A percentile compares a stretch with the other conserved stretches of the same genome.
Evolutionary conservation across 2,113 vertebrate species (phyloP).

Genomic region (Fulmarus glacialis): DNA sequence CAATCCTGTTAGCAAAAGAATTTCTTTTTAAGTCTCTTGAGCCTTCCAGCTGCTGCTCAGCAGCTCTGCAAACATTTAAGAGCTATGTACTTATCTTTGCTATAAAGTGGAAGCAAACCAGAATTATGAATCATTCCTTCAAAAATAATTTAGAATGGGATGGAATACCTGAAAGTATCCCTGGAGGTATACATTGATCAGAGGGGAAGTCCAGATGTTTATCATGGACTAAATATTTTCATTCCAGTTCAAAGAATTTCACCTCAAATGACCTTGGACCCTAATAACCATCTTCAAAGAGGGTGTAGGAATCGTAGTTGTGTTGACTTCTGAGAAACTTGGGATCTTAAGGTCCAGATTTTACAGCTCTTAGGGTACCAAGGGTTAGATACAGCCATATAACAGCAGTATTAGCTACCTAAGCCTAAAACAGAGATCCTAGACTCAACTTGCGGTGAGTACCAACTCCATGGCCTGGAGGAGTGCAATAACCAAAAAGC

Average conservation of each 20-base stretch:
- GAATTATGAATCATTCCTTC: not conserved
- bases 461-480: not conserved
- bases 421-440: not conserved
- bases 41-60: not conserved
- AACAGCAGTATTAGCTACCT: not conserved
- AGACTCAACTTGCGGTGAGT: not conserved
- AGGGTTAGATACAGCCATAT: not conserved
- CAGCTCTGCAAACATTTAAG: not conserved
- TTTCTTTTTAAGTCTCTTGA: not conserved
- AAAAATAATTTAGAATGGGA: not conserved
- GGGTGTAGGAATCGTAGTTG: not conserved
- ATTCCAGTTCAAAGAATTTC: not conserved
- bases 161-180: not conserved
- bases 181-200: not conserved
- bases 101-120: not conserved
- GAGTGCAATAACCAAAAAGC: not conserved
- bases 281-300: not conserved
- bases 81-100: not conserved
- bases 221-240: not conserved
- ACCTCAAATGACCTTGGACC: not conserved
- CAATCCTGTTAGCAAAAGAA: not conserved
- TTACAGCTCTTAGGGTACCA: not conserved
- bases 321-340: not conserved
- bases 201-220: constrained; percentile 25
- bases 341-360: not conserved